Percentiles rank a stretch among this genome's conserved stretches.
Conservation (phyloP, 2,797 vertebrate genomes). For the Pipistrellus pygmaeus region DNA sequence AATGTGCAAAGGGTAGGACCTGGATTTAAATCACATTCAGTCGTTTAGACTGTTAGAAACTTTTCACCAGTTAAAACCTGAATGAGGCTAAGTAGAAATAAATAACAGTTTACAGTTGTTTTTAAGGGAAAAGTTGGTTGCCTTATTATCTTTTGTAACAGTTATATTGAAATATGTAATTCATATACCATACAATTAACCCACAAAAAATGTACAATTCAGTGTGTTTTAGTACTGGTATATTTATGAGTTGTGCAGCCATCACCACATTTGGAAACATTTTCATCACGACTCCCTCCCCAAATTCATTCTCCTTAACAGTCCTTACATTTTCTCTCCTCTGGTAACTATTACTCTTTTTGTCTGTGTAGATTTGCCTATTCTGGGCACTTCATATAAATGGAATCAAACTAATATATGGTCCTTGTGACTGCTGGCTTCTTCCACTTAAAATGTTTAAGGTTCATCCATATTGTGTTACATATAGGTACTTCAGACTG, state of each 20-base stretch:
- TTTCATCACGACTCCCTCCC: not conserved
- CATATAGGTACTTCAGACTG: not conserved
- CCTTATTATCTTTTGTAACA: not conserved
- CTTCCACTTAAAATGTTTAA: not conserved
- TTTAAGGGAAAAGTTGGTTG: constrained; percentile 32
- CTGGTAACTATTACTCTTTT: not conserved
- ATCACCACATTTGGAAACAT: not conserved
- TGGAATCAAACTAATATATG: not conserved
- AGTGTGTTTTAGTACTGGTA: not conserved
- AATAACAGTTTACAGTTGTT: not conserved
- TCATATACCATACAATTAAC: not conserved
- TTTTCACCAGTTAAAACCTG: not conserved
- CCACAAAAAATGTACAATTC: not conserved
- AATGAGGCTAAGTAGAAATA: not conserved
- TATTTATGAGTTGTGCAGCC: not conserved
- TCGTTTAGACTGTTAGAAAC: not conserved
- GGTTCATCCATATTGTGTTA: not conserved
- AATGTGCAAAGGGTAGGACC: not conserved
- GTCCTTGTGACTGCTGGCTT: not conserved
- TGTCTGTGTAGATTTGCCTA: not conserved
- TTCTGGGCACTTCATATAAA: not conserved
- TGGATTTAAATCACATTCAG: not conserved
- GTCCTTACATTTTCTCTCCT: not conserved
- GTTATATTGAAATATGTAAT: not conserved
- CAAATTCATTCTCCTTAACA: not conserved